Percentiles rank a stretch among this genome's conserved stretches.
Conservation (phyloP, 2,797 vertebrate species). For the Oreochromis grahami region DNA sequence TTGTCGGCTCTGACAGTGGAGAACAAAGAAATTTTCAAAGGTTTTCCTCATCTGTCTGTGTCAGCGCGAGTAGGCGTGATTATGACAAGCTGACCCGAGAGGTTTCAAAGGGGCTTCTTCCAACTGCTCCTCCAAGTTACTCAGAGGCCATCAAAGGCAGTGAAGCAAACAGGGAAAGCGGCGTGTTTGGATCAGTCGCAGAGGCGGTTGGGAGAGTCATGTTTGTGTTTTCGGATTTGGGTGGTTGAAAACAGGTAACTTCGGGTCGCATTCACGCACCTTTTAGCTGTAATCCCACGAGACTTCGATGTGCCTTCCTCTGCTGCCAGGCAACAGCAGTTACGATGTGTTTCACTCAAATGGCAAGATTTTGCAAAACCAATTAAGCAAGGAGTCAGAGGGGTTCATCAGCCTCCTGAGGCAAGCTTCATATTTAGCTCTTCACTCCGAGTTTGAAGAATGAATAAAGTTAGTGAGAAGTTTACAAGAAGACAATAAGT, state of each 20-base stretch:
- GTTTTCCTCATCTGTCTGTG: conserved; percentile 51
- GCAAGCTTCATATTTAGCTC: conserved; percentile 41
- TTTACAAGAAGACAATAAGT: not conserved
- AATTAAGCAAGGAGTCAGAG: conserved; percentile 55
- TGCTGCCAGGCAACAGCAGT: conserved; percentile 60
- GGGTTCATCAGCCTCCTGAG: conserved; percentile 32
- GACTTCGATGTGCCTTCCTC: conserved; percentile 22
- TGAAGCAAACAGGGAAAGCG: not conserved
- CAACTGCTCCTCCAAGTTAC: conserved; percentile 10
- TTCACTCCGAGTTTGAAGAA: not conserved
- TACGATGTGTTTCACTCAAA: conserved; percentile 33
- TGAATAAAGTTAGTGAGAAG: not conserved
- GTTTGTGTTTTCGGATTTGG: not conserved
- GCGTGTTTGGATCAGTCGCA: not conserved
- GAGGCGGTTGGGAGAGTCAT: not conserved
- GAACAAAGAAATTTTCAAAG: conserved; percentile 68
- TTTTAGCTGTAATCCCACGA: conserved; percentile 23
- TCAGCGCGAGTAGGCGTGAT: conserved; percentile 47
- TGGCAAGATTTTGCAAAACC: conserved; percentile 46
- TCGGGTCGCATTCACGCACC: not conserved
- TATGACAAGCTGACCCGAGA: conserved; percentile 36
- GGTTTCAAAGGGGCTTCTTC: conserved; percentile 38
- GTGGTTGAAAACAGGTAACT: conserved; percentile 7
- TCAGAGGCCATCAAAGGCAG: conserved; percentile 37
- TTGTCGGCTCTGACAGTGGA: conserved; percentile 36